Evolutionary conservation across 2,797 vertebrate species (phyloP).

Genomic region (Hyperoplus lanceolatus): DNA sequence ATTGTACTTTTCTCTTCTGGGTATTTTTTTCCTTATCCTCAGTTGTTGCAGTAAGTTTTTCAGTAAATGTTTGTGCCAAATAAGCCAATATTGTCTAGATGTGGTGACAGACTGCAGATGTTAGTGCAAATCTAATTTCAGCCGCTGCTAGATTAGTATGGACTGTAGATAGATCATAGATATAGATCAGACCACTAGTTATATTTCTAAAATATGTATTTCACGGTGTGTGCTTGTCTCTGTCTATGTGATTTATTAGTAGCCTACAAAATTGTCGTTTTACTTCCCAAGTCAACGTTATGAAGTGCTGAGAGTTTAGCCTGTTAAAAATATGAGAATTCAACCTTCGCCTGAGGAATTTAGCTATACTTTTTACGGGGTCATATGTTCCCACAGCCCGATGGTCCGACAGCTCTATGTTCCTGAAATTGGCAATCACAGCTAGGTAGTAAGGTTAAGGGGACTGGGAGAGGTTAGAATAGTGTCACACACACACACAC

Average conservation of each 20-base stretch:
- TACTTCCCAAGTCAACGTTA: not conserved
- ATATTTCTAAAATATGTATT: too few relatives aligned
- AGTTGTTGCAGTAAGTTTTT: constrained; percentile 19
- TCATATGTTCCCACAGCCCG: too few relatives aligned
- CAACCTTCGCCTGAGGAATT: not conserved
- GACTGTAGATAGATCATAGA: not conserved
- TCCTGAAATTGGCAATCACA: too few relatives aligned
- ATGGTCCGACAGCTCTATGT: too few relatives aligned
- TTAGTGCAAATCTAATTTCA: not conserved
- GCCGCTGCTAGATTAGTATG: not conserved
- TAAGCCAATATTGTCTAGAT: constrained; percentile 2
- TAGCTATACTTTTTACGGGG: too few relatives aligned
- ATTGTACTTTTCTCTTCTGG: not conserved
- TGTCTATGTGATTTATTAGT: not conserved
- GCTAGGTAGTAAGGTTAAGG: too few relatives aligned
- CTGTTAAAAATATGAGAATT: not conserved
- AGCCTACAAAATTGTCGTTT: not conserved
- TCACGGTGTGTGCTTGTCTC: constrained; percentile 7
- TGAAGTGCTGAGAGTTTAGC: not conserved
- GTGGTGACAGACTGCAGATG: constrained; percentile 3
- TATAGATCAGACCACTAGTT: not conserved
- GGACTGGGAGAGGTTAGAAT: too few relatives aligned
- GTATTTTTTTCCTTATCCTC: not conserved
- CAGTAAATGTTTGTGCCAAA: not conserved
- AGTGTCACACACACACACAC: too few relatives aligned